These are phyloP conservation scores for Zophobas morio DNA, from an alignment of 1,140 invertebrate species.

Conservation along the genomic window DNA sequence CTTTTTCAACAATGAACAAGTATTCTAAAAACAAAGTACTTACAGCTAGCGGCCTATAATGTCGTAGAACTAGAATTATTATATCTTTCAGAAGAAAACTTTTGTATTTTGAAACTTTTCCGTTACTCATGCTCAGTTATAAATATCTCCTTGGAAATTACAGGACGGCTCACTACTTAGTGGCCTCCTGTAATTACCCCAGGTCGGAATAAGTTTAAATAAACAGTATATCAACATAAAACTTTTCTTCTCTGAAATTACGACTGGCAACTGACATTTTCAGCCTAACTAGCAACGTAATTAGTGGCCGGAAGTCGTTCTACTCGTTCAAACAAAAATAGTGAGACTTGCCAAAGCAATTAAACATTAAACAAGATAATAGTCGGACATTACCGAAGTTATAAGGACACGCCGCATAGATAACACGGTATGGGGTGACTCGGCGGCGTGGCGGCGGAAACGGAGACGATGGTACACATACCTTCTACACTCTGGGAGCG, in stretches of 20 bases:
- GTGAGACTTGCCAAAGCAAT: conserved; percentile 54
- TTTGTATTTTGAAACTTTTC: conserved; percentile 23
- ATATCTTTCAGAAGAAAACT: background rate
- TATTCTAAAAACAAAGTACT: no score
- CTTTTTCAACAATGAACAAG: no score
- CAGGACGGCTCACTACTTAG: conserved; percentile 25
- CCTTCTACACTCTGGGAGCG: conserved; percentile 4
- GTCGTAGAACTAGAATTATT: background rate
- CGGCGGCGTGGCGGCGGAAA: conserved; percentile 26
- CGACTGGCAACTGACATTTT: conserved; percentile 54
- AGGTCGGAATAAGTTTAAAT: conserved; percentile 46
- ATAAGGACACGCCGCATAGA: conserved; percentile 41
- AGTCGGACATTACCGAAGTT: conserved; percentile 55
- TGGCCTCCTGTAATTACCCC: conserved; percentile 31
- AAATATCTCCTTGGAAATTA: conserved; percentile 27
- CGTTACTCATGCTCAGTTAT: conserved; percentile 11
- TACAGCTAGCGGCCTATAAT: no score
- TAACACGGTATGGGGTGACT: conserved; percentile 35
- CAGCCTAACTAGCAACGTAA: conserved; percentile 54
- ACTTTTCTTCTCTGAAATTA: conserved; percentile 50
- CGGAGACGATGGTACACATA: conserved; percentile 28
- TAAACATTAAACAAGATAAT: conserved; percentile 59
- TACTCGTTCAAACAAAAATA: conserved; percentile 54
- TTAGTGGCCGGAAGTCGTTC: conserved; percentile 55
- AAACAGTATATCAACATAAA: conserved; percentile 47